Conservation (phyloP, 2,113 vertebrate genomes). For the Strigops habroptila region DNA sequence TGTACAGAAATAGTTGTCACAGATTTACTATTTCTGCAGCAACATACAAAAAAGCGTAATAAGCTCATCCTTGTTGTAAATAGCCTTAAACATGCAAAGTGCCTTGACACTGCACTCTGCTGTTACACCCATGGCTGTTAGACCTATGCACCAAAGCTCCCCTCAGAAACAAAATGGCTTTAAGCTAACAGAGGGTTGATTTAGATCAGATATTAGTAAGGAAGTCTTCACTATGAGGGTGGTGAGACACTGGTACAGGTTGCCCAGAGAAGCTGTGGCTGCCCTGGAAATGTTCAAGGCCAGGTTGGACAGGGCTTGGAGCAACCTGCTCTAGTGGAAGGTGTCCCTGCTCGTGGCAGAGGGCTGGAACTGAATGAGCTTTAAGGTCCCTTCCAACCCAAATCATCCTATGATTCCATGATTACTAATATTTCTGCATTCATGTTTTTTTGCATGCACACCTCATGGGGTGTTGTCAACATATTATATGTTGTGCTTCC, state of each 20-base stretch:
- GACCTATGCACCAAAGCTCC: neutral
- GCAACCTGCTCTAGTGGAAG: neutral
- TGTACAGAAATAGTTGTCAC: accelerated
- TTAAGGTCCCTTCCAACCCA: neutral
- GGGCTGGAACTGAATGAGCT: neutral
- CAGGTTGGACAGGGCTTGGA: neutral
- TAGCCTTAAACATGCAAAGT: neutral
- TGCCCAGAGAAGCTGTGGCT: neutral
- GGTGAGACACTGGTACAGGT: neutral
- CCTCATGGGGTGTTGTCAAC: neutral
- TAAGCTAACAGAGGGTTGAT: neutral
- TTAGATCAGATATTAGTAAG: neutral
- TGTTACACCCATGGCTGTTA: neutral
- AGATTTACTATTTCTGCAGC: neutral
- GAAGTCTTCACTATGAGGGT: neutral
- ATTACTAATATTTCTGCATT: neutral
- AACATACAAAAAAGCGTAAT: neutral
- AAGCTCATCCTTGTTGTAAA: neutral
- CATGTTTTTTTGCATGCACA: neutral
- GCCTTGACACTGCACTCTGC: neutral
- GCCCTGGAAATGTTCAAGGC: neutral
- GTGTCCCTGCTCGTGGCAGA: neutral
- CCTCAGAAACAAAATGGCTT: neutral
- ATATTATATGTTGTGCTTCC: accelerated
- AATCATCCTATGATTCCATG: neutral